Evolutionary conservation across 2,888 invertebrate genomes (phyloP), one percentile per base, ranked within the genome.

Genomic region (Cryptocephalus primarius): DNA sequence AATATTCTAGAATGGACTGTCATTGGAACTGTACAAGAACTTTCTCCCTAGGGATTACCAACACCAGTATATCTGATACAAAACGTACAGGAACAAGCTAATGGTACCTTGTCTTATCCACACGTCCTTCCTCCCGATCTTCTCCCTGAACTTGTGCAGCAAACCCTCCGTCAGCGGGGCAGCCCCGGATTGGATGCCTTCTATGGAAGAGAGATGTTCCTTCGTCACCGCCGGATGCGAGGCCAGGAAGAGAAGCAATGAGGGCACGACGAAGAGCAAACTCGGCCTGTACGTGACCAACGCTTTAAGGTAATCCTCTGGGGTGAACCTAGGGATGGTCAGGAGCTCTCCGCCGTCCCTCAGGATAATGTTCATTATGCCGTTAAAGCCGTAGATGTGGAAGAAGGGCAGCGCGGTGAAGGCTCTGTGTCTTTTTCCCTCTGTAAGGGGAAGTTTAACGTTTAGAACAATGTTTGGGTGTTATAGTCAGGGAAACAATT

Each of bases 351-450:
- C 72, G 8, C 85, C 86, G 42, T 76, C 63, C 43, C 67, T 65
- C 2, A 85, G 64, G 33, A 76, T 73, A 42, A 77, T 72, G 55
- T 84, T 79, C 55, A 85, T 69, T 33, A 85, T 76, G 4, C 78
- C 78, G 55, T 82, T 82, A 64, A 84, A 80, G 2, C 87, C 88
- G 64, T 82, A 88, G 50, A 86, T 85, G 65, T 88, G 88, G 70
- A 83, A 88, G 67, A 85, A 84, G 3, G 88, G 88, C 8, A 88
- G 74, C 1, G 83, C 79, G 1, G 80, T 79, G 12, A 83, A 66
- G 2, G 77, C 66, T 4, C 73, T 72, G 45, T 81, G 77, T 48
- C 74, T 72, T 59, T 72, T 67, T 22, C 73, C 74, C n/a, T 74
- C 70, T 55, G 47, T 36, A 36, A 36, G 4, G 6, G 6, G n/a